Conservation (phyloP, 2,113 vertebrate genomes). For the Rynchops niger region DNA sequence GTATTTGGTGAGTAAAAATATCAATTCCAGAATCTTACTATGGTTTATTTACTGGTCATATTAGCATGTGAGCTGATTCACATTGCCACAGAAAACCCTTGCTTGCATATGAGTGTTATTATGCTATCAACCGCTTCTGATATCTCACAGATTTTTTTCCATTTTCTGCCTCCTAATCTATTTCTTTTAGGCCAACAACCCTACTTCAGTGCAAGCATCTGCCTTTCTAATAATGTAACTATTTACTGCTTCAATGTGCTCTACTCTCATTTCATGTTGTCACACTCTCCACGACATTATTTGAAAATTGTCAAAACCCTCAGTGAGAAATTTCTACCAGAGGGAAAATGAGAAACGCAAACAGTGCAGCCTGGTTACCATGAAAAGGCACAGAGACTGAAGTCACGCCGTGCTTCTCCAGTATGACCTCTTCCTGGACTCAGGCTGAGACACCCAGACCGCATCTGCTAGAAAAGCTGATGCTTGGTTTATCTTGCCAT, state of each 20-base stretch:
- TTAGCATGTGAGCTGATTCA: constrained; percentile 29
- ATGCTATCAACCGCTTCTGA: constrained; percentile 14
- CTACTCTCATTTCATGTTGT: constrained; percentile 58
- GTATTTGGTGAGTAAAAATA: background rate
- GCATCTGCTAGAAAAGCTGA: background rate
- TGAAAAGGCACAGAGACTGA: background rate
- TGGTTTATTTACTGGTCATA: constrained; percentile 44
- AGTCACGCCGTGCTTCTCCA: accelerated
- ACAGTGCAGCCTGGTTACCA: constrained; percentile 4
- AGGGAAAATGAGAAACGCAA: constrained; percentile 30
- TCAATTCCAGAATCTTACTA: background rate
- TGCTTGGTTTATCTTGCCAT: background rate
- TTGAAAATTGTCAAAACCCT: constrained; percentile 57
- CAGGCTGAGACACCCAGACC: background rate
- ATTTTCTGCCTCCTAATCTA: constrained; percentile 42
- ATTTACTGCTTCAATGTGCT: constrained; percentile 66
- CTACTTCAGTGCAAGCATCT: constrained; percentile 55
- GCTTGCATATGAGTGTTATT: constrained; percentile 36
- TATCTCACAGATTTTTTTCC: constrained; percentile 23
- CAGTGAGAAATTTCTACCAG: constrained; percentile 54
- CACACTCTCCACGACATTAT: constrained; percentile 45
- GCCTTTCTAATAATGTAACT: constrained; percentile 64
- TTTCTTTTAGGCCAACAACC: constrained; percentile 53
- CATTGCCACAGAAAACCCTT: background rate
- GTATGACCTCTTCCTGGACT: background rate